Evolutionary conservation across 2,888 invertebrate species (phyloP).

Genomic region (Heliconius aoede): DNA sequence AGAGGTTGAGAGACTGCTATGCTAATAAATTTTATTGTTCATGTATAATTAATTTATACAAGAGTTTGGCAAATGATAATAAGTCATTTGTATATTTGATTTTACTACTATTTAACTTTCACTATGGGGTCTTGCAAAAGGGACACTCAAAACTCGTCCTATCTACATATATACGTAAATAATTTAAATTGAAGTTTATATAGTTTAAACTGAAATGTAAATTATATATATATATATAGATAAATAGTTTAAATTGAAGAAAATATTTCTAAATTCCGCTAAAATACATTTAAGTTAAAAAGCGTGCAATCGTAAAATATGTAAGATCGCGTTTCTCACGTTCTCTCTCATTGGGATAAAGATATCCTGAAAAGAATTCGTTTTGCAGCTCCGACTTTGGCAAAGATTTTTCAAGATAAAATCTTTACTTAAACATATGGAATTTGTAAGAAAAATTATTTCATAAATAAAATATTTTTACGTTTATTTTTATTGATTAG

Average conservation of each 20-base stretch:
- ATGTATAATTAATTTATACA: too few species aligned
- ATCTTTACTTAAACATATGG: background rate
- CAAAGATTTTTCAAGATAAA: conserved; percentile 23
- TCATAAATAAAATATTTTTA: background rate
- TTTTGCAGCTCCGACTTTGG: conserved; percentile 16
- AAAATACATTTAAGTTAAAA: conserved; percentile 20
- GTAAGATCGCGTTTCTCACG: conserved; percentile 17
- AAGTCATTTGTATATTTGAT: background rate
- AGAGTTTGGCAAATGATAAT: too few species aligned
- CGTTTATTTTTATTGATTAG: background rate
- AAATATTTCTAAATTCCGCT: conserved; percentile 7
- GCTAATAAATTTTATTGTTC: too few species aligned
- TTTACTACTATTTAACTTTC: too few species aligned
- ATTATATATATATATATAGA: too few species aligned
- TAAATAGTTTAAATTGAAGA: conserved; percentile 5
- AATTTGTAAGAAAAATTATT: conserved; percentile 15
- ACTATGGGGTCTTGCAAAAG: too few species aligned
- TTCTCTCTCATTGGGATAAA: conserved; percentile 5
- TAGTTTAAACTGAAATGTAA: too few species aligned
- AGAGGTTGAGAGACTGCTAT: too few species aligned
- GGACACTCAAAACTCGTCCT: too few species aligned
- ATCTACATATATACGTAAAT: background rate
- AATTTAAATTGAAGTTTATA: background rate
- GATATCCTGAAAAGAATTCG: conserved; percentile 13
- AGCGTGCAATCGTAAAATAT: conserved; percentile 24